Evolutionary conservation across 2,113 vertebrate genomes (phyloP).

Genomic region (Montifringilla adamsi): DNA sequence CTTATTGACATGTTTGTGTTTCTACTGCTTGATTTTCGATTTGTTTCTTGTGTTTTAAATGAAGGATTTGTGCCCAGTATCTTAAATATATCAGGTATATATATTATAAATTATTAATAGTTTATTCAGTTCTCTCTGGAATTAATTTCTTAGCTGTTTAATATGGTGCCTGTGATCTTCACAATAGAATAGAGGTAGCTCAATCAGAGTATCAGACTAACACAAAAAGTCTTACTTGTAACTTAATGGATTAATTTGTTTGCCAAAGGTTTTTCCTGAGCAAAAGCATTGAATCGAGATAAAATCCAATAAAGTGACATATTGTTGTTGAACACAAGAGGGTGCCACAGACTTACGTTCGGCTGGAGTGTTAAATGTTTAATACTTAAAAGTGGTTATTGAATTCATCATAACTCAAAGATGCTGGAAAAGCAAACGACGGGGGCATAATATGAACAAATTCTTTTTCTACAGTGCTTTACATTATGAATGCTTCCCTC

Average conservation of each 20-base stretch:
- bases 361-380: not conserved
- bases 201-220: not conserved
- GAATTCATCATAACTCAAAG: not conserved
- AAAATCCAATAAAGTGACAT: not conserved
- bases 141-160: not conserved
- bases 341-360: constrained; percentile 15
- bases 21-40: not conserved
- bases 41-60: not conserved
- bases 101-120: not conserved
- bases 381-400: not conserved
- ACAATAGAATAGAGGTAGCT: not conserved
- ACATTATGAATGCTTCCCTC: constrained; percentile 9
- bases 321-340: constrained; percentile 47
- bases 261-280: not conserved
- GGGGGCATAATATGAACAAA: not conserved
- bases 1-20: not conserved
- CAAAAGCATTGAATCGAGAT: rapidly evolving
- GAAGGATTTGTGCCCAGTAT: not conserved
- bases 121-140: not conserved
- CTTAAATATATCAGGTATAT: not conserved
- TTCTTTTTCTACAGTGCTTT: not conserved
- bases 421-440: not conserved
- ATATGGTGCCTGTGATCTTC: not conserved
- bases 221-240: not conserved
- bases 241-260: not conserved